These are phyloP conservation scores for Sesia apiformis DNA, from an alignment of 2,888 invertebrate species.

Conservation along the genomic window DNA sequence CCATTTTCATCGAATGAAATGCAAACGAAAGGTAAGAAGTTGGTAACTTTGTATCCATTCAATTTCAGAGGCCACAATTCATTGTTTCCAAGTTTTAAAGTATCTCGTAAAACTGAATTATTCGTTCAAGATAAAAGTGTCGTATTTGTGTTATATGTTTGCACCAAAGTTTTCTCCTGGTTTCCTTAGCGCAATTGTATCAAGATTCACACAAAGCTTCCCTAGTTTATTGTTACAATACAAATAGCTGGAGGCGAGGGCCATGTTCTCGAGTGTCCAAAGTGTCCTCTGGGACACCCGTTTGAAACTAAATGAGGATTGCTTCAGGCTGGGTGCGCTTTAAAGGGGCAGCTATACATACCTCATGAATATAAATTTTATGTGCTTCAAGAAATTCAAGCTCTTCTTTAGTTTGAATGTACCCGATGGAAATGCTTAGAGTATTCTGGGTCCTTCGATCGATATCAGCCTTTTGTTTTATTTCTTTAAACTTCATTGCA, in stretches of 20 bases:
- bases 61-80: not conserved
- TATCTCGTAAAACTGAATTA: not conserved
- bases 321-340: constrained; percentile 7
- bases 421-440: no score
- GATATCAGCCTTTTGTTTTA: no score
- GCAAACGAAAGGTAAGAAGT: not conserved
- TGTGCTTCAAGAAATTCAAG: not conserved
- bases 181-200: not conserved
- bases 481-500: no score
- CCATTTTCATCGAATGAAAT: not conserved
- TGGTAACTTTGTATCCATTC: not conserved
- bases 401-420: no score
- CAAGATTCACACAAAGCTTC: not conserved
- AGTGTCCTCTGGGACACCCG: constrained; percentile 3
- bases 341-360: constrained; percentile 1
- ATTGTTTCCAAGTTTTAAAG: not conserved
- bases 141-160: not conserved
- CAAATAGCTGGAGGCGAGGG: not conserved
- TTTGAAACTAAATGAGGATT: constrained; percentile 11
- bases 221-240: not conserved
- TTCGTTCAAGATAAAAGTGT: not conserved
- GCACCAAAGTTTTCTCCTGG: not conserved
- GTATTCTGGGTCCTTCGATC: no score
- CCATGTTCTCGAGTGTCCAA: constrained; percentile 1
- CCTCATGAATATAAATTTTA: not conserved